Evolutionary conservation across 2,797 vertebrate genomes (phyloP).

Genomic region (Sandelia bainsii): DNA sequence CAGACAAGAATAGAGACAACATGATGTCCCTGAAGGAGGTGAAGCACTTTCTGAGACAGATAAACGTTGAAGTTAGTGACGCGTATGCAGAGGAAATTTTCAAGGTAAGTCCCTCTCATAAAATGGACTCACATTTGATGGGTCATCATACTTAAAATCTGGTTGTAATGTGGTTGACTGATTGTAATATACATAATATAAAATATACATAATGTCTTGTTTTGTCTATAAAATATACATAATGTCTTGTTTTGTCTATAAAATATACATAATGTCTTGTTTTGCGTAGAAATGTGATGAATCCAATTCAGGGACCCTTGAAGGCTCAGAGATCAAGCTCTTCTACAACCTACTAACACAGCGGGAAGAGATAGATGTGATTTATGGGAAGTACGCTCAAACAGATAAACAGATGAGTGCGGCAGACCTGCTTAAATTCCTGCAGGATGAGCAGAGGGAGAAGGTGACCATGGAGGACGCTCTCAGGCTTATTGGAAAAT

Average conservation of each 20-base stretch:
- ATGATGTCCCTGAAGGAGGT: constrained; percentile 95
- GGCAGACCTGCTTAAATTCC: constrained; percentile 86
- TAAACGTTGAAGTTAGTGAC: constrained; percentile 91
- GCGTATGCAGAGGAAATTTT: constrained; percentile 90
- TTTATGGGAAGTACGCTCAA: constrained; percentile 82
- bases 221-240: no score
- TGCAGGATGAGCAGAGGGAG: constrained; percentile 87
- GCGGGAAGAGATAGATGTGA: constrained; percentile 88
- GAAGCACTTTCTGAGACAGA: constrained; percentile 91
- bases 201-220: constrained; percentile 15
- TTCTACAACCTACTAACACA: constrained; percentile 93
- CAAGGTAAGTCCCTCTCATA: constrained; percentile 76
- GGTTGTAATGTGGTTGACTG: background rate
- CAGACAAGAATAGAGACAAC: constrained; percentile 95
- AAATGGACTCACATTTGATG: background rate
- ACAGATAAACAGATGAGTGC: constrained; percentile 83
- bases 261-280: constrained; percentile 13
- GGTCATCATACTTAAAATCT: background rate
- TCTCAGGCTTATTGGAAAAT: constrained; percentile 89
- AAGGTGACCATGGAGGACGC: constrained; percentile 76
- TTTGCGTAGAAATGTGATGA: constrained; percentile 90
- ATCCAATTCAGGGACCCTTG: constrained; percentile 90
- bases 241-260: constrained; percentile 45
- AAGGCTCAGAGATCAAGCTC: constrained; percentile 91
- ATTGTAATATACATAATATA: no score